These are phyloP conservation scores for Suricata suricatta DNA, from an alignment of 2,113 vertebrate genomes.

Conservation along the genomic window DNA sequence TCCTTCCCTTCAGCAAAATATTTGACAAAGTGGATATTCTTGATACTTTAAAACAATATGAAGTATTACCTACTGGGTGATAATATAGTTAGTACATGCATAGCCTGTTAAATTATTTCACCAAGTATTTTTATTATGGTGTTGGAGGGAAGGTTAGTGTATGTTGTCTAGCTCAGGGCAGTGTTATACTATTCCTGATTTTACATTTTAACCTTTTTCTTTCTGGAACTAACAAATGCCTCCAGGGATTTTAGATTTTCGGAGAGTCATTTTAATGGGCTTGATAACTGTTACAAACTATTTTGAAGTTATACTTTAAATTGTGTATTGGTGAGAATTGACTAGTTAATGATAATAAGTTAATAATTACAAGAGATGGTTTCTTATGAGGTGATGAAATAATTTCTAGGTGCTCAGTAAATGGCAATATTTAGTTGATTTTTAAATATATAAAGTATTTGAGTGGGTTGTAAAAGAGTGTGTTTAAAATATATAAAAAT, in stretches of 20 bases:
- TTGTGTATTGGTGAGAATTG: not conserved
- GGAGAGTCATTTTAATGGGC: not conserved
- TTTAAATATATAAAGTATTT: not conserved
- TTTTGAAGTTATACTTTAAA: slow-evolving; percentile 43
- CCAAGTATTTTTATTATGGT: not conserved
- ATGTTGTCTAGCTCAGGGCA: not conserved
- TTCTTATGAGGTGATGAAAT: not conserved
- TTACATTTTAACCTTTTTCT: not conserved
- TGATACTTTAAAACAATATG: not conserved
- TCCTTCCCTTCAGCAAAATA: slow-evolving; percentile 33
- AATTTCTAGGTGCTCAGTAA: not conserved
- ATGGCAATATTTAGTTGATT: not conserved
- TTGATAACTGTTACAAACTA: slow-evolving; percentile 14
- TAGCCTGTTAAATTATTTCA: not conserved
- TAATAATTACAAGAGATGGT: not conserved
- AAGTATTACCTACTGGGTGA: not conserved
- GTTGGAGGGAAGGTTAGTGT: not conserved
- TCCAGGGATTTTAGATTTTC: not conserved
- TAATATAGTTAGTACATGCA: not conserved
- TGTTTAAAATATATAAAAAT: not conserved
- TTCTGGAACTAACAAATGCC: not conserved
- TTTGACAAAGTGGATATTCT: not conserved
- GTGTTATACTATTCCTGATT: not conserved
- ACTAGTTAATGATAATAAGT: not conserved
- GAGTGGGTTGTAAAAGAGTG: not conserved